A percentile compares a stretch with the other conserved stretches of the same genome.
phyloP scores from a whole-genome alignment of 2,888 invertebrate genomes.

The Drosophila recens region DNA sequence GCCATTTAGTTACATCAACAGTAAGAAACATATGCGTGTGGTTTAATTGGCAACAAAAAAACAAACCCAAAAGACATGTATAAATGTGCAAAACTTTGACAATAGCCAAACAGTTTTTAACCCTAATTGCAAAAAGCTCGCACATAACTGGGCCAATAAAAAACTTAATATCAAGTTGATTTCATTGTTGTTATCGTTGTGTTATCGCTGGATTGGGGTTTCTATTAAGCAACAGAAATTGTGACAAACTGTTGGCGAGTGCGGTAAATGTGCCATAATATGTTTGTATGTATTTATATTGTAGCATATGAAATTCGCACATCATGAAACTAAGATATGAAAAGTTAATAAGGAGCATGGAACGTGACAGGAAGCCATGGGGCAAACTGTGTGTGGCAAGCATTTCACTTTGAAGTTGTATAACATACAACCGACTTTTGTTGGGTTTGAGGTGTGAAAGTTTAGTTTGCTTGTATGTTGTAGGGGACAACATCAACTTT shows the following conservation, averaged over 20 bases:
- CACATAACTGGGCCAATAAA: slow-evolving; percentile 33
- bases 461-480: slow-evolving; percentile 11
- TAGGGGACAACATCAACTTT: slow-evolving; percentile 7
- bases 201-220: slow-evolving; percentile 19
- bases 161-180: slow-evolving; percentile 33
- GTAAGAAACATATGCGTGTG: slow-evolving; percentile 5
- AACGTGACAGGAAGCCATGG: slow-evolving; percentile 63
- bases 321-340: slow-evolving; percentile 65
- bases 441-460: slow-evolving; percentile 47
- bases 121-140: slow-evolving; percentile 55
- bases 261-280: slow-evolving; percentile 33
- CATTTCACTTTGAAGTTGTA: slow-evolving; percentile 41
- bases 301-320: slow-evolving; percentile 62
- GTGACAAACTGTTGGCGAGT: slow-evolving; percentile 53
- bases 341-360: slow-evolving; percentile 70
- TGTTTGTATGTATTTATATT: slow-evolving; percentile 31
- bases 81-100: slow-evolving; percentile 39
- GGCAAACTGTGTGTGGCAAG: slow-evolving; percentile 41
- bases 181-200: slow-evolving; percentile 13
- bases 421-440: slow-evolving; percentile 5
- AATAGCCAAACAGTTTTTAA: slow-evolving; percentile 29
- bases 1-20: background rate
- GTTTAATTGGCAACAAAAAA: slow-evolving; percentile 29
- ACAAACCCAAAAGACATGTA: slow-evolving; percentile 27
- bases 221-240: slow-evolving; percentile 44